phyloP scores from a whole-genome alignment of 2,888 invertebrate species.

The Thereva unica region DNA sequence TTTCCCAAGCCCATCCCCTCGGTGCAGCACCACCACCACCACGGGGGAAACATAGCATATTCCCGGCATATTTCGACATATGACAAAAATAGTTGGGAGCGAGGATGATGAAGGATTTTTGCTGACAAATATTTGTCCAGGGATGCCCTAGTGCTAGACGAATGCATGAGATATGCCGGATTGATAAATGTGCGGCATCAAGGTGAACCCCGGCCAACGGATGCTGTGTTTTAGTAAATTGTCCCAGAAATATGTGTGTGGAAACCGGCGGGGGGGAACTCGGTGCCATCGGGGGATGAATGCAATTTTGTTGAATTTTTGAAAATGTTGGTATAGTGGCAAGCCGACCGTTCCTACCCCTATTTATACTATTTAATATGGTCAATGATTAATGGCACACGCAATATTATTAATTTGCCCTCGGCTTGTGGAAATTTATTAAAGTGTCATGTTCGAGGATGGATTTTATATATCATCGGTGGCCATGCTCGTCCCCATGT shows the following conservation, averaged over 20 bases:
- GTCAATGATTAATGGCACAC: slow-evolving; percentile 38
- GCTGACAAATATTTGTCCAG: slow-evolving; percentile 31
- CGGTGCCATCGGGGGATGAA: not conserved
- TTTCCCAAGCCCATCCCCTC: not conserved
- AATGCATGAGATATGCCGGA: slow-evolving; percentile 1
- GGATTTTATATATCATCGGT: not conserved
- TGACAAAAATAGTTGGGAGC: slow-evolving; percentile 8
- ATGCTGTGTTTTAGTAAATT: slow-evolving; percentile 22
- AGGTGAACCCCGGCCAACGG: slow-evolving; percentile 11
- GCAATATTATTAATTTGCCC: slow-evolving; percentile 39
- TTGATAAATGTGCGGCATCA: slow-evolving; percentile 31
- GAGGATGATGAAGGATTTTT: slow-evolving; percentile 28
- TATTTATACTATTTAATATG: slow-evolving; percentile 28
- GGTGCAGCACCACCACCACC: not conserved
- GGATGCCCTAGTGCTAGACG: slow-evolving; percentile 16
- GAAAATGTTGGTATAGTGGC: not conserved
- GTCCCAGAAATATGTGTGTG: not conserved
- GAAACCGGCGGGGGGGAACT: not conserved
- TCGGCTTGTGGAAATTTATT: slow-evolving; percentile 36
- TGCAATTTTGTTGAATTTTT: not conserved
- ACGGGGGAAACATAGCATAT: not conserved
- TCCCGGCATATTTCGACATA: not conserved
- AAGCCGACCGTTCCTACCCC: not conserved
- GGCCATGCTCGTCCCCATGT: slow-evolving; percentile 6
- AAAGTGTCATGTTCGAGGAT: slow-evolving; percentile 29